phyloP scores from a whole-genome alignment of 2,797 vertebrate species.

The Urophycis tenuis region DNA sequence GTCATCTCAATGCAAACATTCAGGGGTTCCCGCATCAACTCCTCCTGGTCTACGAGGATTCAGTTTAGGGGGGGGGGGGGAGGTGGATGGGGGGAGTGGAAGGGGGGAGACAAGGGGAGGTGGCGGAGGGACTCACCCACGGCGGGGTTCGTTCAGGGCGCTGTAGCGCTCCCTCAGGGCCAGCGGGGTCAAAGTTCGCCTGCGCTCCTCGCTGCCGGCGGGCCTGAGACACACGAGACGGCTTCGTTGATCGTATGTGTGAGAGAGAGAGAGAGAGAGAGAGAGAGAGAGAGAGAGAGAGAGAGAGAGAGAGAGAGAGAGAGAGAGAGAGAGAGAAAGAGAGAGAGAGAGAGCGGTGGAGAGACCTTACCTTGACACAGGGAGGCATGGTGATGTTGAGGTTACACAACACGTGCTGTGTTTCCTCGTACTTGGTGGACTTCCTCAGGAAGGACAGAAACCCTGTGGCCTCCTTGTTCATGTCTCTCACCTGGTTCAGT shows the following conservation, averaged over 20 bases:
- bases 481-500: constrained; percentile 82
- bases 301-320: neutral
- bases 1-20: constrained; percentile 63
- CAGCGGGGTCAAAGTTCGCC: constrained; percentile 85
- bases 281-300: neutral
- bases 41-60: neutral
- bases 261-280: neutral
- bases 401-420: constrained; percentile 92
- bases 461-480: constrained; percentile 84
- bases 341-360: neutral
- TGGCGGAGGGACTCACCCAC: constrained; percentile 70
- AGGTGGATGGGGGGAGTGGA: constrained; percentile 38
- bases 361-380: constrained; percentile 81
- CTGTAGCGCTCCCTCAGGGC: constrained; percentile 89
- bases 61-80: constrained; percentile 34
- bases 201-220: constrained; percentile 80
- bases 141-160: constrained; percentile 81
- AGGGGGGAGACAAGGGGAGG: constrained; percentile 37
- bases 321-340: neutral
- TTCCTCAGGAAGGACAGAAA: constrained; percentile 92
- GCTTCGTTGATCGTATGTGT: neutral
- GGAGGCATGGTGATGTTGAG: constrained; percentile 91
- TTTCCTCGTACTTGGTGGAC: constrained; percentile 93
- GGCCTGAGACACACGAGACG: constrained; percentile 59
- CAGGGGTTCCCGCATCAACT: constrained; percentile 49